phyloP scores from a whole-genome alignment of 2,113 vertebrate species.

The Phoxinus phoxinus region DNA sequence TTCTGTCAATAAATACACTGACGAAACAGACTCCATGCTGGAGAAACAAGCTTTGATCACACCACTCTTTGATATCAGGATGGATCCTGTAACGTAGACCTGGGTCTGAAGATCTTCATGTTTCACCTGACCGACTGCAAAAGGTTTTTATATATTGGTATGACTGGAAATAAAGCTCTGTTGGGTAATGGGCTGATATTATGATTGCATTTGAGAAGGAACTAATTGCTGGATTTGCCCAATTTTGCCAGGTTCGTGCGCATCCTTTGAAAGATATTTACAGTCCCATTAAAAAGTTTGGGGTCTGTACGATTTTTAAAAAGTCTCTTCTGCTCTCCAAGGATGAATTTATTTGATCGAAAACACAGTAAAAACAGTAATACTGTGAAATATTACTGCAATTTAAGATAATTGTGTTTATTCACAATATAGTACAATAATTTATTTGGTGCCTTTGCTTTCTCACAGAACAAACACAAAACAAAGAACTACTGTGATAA shows the following conservation, averaged over 20 bases:
- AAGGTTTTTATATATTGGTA: background rate
- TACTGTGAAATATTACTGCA: background rate
- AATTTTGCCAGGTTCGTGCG: too few species aligned
- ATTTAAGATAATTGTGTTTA: background rate
- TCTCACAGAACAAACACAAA: background rate
- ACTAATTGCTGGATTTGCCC: background rate
- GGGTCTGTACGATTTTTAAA: background rate
- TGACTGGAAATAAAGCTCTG: slow-evolving; percentile 1
- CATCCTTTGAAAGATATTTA: background rate
- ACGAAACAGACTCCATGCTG: background rate
- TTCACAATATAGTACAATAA: too few species aligned
- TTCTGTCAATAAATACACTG: background rate
- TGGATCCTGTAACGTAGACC: background rate
- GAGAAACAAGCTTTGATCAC: slow-evolving; percentile 51
- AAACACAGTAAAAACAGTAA: background rate
- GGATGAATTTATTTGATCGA: background rate
- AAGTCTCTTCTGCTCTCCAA: background rate
- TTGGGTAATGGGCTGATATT: background rate
- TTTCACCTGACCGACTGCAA: background rate
- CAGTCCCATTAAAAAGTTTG: background rate
- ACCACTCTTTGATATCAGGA: slow-evolving; percentile 49
- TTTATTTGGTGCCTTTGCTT: background rate
- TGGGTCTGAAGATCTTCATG: background rate
- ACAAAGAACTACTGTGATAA: background rate
- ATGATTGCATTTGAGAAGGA: background rate